Percentiles rank a stretch among this genome's conserved stretches.
phyloP scores from a whole-genome alignment of 2,113 vertebrate genomes.

The Caretta caretta region DNA sequence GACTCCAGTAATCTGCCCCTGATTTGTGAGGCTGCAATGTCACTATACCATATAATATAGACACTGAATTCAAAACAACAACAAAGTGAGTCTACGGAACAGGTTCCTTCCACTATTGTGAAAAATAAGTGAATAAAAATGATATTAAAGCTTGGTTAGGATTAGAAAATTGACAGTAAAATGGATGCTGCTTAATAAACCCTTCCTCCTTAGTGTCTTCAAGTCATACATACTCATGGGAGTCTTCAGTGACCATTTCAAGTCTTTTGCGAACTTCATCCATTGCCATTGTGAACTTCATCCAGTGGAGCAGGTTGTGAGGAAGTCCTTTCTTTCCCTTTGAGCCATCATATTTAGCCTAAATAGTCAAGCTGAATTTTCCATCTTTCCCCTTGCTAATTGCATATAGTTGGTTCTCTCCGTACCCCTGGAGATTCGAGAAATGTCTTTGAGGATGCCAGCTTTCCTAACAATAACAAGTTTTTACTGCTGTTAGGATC shows the following conservation, averaged over 20 bases:
- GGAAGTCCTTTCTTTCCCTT: neutral
- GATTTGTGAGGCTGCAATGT: neutral
- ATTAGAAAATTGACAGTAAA: neutral
- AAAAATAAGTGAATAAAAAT: conserved; percentile 29
- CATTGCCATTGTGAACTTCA: conserved; percentile 41
- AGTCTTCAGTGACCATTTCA: conserved; percentile 49
- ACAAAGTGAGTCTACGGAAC: fast-evolving
- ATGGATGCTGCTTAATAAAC: neutral
- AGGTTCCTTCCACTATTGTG: neutral
- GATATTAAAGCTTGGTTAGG: neutral
- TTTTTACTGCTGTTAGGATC: neutral
- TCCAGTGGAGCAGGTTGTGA: conserved; percentile 43
- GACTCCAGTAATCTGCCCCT: conserved; percentile 17
- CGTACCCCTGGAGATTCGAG: neutral
- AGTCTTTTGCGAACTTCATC: conserved; percentile 32
- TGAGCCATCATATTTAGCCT: conserved; percentile 51
- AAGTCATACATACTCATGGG: conserved; percentile 26
- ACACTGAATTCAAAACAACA: conserved; percentile 5
- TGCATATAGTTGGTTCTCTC: conserved; percentile 1
- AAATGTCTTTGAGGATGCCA: conserved; percentile 29
- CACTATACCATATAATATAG: neutral
- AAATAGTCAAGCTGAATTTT: conserved; percentile 59
- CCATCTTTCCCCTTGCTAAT: conserved; percentile 47
- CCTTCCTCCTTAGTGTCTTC: conserved; percentile 22
- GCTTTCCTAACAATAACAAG: conserved; percentile 28